Conservation (phyloP, 2,797 vertebrate genomes). For the Poecilia gillii region DNA sequence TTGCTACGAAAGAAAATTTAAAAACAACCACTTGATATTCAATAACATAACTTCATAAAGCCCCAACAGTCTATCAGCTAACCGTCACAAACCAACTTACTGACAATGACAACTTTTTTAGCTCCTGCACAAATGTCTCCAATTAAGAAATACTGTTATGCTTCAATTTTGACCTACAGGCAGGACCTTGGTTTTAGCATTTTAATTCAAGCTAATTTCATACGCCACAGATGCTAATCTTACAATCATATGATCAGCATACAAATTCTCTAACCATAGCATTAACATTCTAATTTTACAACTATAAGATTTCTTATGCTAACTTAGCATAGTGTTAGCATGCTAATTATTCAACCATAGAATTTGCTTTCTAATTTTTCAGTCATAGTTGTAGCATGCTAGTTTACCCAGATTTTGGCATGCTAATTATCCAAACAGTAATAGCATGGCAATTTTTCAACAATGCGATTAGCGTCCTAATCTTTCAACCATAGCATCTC, state of each 20-base stretch:
- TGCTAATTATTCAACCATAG: background rate
- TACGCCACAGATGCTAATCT: background rate
- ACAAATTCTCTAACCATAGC: background rate
- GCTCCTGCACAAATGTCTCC: background rate
- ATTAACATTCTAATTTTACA: background rate
- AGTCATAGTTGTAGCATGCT: background rate
- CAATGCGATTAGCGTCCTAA: background rate
- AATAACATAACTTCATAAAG: background rate
- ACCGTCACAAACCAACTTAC: background rate
- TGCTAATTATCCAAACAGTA: background rate
- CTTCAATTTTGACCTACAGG: background rate
- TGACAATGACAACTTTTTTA: background rate
- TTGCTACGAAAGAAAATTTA: background rate
- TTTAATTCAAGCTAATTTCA: background rate
- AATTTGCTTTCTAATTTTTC: background rate
- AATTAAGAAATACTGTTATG: background rate
- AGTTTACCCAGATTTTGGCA: background rate
- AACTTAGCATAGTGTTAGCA: background rate
- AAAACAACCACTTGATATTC: background rate
- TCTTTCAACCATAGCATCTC: background rate
- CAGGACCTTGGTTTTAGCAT: background rate
- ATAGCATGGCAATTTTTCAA: background rate
- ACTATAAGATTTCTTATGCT: background rate
- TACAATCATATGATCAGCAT: background rate
- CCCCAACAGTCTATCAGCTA: background rate